Percentiles rank a stretch among this genome's conserved stretches.
Conservation (phyloP, 2,888 invertebrate species). For the Ochlodes sylvanus region DNA sequence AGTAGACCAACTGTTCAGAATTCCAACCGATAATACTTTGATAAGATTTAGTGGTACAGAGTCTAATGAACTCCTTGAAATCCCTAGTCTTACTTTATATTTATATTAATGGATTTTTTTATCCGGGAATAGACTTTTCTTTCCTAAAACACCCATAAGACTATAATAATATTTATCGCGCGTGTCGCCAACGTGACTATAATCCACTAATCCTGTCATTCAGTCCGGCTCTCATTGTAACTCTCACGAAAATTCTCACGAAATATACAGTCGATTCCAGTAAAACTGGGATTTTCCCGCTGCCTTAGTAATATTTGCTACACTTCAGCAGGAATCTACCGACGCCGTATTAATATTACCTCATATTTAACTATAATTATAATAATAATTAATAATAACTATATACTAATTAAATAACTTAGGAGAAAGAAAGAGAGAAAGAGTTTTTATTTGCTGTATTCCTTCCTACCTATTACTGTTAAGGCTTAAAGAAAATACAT, state of each 20-base stretch:
- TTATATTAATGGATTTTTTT: not conserved
- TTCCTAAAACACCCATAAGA: not conserved
- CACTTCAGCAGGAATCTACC: not conserved
- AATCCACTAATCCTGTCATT: conserved; percentile 7
- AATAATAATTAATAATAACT: too few species aligned
- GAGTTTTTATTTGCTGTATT: too few species aligned
- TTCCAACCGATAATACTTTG: too few species aligned
- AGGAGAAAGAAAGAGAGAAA: too few species aligned
- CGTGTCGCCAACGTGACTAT: not conserved
- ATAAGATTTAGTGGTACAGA: too few species aligned
- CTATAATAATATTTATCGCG: not conserved
- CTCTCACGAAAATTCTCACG: not conserved
- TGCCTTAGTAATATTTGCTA: not conserved
- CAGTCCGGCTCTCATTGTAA: not conserved
- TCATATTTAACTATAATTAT: too few species aligned
- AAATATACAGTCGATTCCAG: not conserved
- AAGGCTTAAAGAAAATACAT: not conserved
- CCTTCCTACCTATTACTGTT: too few species aligned
- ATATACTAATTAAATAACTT: too few species aligned
- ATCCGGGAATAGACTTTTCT: not conserved
- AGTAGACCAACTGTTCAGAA: too few species aligned
- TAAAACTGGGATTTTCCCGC: conserved; percentile 1
- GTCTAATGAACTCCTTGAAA: too few species aligned
- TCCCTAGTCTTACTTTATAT: not conserved
- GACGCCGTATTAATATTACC: not conserved